Percentiles rank a stretch among this genome's conserved stretches.
Conservation (phyloP, 2,888 invertebrate species). For the Aphidius colemani region DNA sequence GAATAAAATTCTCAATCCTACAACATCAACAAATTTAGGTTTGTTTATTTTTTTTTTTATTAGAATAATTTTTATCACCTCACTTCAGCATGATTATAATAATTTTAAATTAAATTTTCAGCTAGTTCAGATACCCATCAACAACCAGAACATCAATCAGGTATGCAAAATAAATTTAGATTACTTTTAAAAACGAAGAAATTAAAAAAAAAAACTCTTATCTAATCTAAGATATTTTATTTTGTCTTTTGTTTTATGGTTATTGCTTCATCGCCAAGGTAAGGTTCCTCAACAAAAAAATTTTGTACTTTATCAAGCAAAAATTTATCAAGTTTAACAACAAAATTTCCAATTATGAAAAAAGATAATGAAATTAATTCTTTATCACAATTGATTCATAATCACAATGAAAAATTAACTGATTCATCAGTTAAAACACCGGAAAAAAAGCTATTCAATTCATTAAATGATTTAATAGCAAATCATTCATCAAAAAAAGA, state of each 20-base stretch:
- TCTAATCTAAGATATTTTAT: slow-evolving; percentile 33
- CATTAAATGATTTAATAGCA: slow-evolving; percentile 8
- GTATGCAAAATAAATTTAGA: slow-evolving; percentile 35
- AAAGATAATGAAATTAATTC: slow-evolving; percentile 4
- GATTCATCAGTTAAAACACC: background rate
- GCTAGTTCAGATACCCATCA: slow-evolving; percentile 37
- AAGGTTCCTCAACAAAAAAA: slow-evolving; percentile 49
- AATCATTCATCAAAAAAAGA: slow-evolving; percentile 14
- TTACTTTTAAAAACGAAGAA: no score
- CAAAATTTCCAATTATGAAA: background rate
- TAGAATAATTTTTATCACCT: background rate
- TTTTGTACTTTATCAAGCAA: background rate
- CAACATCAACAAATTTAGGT: slow-evolving; percentile 41
- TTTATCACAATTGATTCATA: background rate
- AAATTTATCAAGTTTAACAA: background rate
- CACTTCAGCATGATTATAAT: background rate
- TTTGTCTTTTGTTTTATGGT: slow-evolving; percentile 47
- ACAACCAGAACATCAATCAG: slow-evolving; percentile 39
- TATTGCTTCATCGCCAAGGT: slow-evolving; percentile 54
- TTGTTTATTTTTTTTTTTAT: slow-evolving; percentile 28
- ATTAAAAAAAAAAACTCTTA: background rate
- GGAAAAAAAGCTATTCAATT: slow-evolving; percentile 17
- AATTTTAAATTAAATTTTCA: slow-evolving; percentile 22
- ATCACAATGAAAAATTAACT: background rate
- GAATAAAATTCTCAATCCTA: slow-evolving; percentile 71